Base-by-base conservation (phyloP, 2,888 invertebrate genomes). In the Teleogryllus oceanicus region DNA sequence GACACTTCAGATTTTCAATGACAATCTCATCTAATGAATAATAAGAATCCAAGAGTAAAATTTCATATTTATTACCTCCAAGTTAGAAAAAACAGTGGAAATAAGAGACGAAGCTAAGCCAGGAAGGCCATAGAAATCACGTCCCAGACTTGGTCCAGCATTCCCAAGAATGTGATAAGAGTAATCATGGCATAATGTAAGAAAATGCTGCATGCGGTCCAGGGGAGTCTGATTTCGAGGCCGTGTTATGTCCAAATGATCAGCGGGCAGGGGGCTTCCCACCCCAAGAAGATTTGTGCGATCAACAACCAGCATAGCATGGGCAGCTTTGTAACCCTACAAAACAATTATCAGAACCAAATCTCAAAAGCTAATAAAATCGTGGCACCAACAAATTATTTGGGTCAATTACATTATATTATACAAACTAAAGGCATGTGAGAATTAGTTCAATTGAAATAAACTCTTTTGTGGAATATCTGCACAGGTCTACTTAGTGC, bases 161-260 rank as follows among this genome's bases (percentile, higher is more conserved):
- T 94, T 92, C 49, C 94, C 94, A 85, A 95, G 89, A 88, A 94
- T 90, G 85, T 94, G 94, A 85, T 92, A 94, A 85, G 95, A 94
- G 83, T 92, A 92, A 83, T 97, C 96, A 85, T 95, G 94, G 78
- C 95, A 89, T 78, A 91, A 90, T 78, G 92, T 91, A 80, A 97
- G 87, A 87, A 95, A 96, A 81, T 91, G 90, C 85, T 97, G 96
- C 95, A 96, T 95, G 84, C 94, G 91, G 83, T 94, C 93, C 78
- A 93, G 88, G 0, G 95, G 92, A 13, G 81, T 89, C 89, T 18
- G 89, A 87, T 78, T 86, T 85, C 78, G 86, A 83, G 83, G 86
- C 78, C 81, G 85, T 84, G 85, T 88, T 83, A 80, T 76, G 21
- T 82, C 82, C 76, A 81, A 76, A n/a, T 80, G 83, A 37, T 80